These are phyloP conservation scores for Automeris io DNA, from an alignment of 2,888 invertebrate genomes.

Conservation along the genomic window DNA sequence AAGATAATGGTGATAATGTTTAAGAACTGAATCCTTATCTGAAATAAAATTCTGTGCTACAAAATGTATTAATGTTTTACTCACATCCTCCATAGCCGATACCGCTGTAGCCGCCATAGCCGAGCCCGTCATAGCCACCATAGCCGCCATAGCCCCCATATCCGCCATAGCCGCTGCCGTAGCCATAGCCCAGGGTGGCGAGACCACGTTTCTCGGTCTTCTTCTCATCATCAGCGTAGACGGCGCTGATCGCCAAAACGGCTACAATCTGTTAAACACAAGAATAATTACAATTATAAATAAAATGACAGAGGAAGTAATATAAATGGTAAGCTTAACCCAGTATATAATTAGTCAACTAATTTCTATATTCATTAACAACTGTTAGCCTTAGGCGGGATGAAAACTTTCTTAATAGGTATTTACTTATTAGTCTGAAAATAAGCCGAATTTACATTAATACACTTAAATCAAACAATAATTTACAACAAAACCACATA, in stretches of 20 bases:
- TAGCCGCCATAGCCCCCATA: slow-evolving; percentile 29
- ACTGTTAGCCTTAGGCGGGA: too few species aligned
- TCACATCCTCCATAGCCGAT: slow-evolving; percentile 20
- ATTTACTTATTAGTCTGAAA: too few species aligned
- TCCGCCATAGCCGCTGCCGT: slow-evolving; percentile 34
- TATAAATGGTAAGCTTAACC: too few species aligned
- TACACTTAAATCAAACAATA: too few species aligned
- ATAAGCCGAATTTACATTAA: too few species aligned
- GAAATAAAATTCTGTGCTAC: neutral
- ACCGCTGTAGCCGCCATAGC: slow-evolving; percentile 30
- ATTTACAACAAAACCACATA: too few species aligned
- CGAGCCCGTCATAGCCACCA: slow-evolving; percentile 30
- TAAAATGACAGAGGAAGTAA: too few species aligned
- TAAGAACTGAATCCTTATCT: too few species aligned
- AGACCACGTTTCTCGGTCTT: slow-evolving; percentile 71
- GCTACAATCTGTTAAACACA: slow-evolving; percentile 44
- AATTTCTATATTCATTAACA: too few species aligned
- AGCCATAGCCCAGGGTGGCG: slow-evolving; percentile 55
- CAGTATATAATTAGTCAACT: too few species aligned
- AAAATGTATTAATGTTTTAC: slow-evolving; percentile 9
- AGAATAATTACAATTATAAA: neutral
- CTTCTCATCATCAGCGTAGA: slow-evolving; percentile 62
- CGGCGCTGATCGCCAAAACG: slow-evolving; percentile 51
- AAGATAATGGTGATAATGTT: too few species aligned
- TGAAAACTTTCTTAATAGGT: too few species aligned